A percentile compares a stretch with the other conserved stretches of the same genome.
These are phyloP conservation scores for Natrix natrix DNA, from an alignment of 2,797 vertebrate species.

Conservation along the genomic window DNA sequence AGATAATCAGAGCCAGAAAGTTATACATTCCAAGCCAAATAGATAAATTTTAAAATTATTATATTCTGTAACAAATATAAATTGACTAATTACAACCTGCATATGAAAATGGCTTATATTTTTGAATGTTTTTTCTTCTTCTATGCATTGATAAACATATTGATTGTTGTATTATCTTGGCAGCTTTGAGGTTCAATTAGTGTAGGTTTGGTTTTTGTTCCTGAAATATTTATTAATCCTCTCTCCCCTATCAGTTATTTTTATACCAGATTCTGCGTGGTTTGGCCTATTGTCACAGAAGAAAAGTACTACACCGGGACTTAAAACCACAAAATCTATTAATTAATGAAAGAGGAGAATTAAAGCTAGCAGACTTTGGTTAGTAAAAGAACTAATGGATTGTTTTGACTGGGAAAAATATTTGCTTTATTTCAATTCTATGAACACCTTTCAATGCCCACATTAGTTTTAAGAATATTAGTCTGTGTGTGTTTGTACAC, in stretches of 20 bases:
- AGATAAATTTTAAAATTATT: slow-evolving; percentile 34
- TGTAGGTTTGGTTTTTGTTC: not conserved
- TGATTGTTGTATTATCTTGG: not conserved
- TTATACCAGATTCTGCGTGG: slow-evolving; percentile 84
- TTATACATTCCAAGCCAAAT: slow-evolving; percentile 16
- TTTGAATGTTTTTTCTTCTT: slow-evolving; percentile 39
- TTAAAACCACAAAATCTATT: slow-evolving; percentile 84
- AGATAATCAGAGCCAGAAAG: not conserved
- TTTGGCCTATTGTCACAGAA: slow-evolving; percentile 82
- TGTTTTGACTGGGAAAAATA: not conserved
- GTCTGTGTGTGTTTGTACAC: not conserved
- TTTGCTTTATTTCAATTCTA: not conserved
- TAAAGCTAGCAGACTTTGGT: slow-evolving; percentile 85
- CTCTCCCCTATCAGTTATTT: slow-evolving; percentile 73
- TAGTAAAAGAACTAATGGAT: slow-evolving; percentile 66
- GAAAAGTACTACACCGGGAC: slow-evolving; percentile 82
- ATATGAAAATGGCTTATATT: slow-evolving; percentile 3
- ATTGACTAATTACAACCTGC: slow-evolving; percentile 16
- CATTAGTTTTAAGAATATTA: not conserved
- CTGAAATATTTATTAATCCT: slow-evolving; percentile 41
- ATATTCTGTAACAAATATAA: slow-evolving; percentile 31
- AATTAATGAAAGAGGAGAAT: slow-evolving; percentile 83
- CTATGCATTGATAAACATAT: slow-evolving; percentile 9
- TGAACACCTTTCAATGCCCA: not conserved
- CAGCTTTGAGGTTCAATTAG: not conserved